Evolutionary conservation across 2,888 invertebrate genomes (phyloP), one percentile per base, ranked within the genome.

Genomic region (Barypeithes pellucidus): DNA sequence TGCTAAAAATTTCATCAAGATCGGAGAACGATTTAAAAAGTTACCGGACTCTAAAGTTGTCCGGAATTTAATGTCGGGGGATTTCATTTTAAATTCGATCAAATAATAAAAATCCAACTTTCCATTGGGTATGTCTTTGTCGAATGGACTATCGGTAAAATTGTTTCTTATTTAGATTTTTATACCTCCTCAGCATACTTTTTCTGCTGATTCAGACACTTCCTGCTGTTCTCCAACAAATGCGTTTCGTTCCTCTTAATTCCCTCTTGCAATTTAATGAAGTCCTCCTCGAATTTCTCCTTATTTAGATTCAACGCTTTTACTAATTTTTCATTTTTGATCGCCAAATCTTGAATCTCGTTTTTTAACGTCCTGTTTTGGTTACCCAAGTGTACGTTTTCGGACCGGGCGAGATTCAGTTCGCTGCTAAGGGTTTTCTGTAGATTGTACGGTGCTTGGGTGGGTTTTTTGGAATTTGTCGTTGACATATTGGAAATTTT

Each of bases 191-290:
- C 66, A 2, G 73, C 29, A 66, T 71, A 68, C 57, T 63, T 73
- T 54, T 77, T 76, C 61, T 77, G 78, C 20, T 76, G 71, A 3
- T 47, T 63, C n/a, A 77, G 45, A 41, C 75, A 76, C 22, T 71
- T 76, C 36, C 72, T 77, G 14, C 63, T 76, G n/a, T 72, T 76
- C 3, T 75, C 74, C 14, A 77, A 43, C 22, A 77, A 60, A 5
- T 75, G 61, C 3, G 12, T 69, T 50, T 78, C 74, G 29, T 73
- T 75, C 2, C 45, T 20, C 41, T 60, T 66, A 8, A 78, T 73
- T 33, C 75, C 70, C 1, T 69, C 65, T 45, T 75, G 75, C 24
- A 78, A 54, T 67, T 75, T 74, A 52, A 61, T 71, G 18, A 77
- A 72, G 11, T 76, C 75, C 14, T 74, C 18, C 14, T 74, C 77